Conservation (phyloP, 2,113 vertebrate species). For the Danio rerio region GRCz12tu NC_133194.1:48402501-48403000, state of each 20-base stretch:
- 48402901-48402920: not conserved
- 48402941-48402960: not conserved
- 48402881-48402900: constrained; percentile 19
- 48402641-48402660: constrained; percentile 53
- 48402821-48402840: not conserved
- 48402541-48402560: constrained; percentile 2
- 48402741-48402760: constrained; percentile 35
- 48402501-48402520: not conserved
- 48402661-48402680: constrained; percentile 55
- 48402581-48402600: constrained; percentile 41
- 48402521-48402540: constrained; percentile 16
- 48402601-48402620: constrained; percentile 51
- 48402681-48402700: constrained; percentile 31
- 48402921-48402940: not conserved
- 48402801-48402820: constrained; percentile 13
- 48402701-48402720: constrained; percentile 50
- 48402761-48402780: constrained; percentile 6
- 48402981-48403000: too few relatives aligned
- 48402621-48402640: not conserved
- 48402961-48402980: not conserved
- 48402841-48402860: constrained; percentile 16
- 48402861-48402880: constrained; percentile 11
- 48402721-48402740: constrained; percentile 39
- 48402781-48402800: not conserved
- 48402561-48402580: constrained; percentile 21